phyloP scores from a whole-genome alignment of 2,113 vertebrate genomes.

The Columba janthina region DNA sequence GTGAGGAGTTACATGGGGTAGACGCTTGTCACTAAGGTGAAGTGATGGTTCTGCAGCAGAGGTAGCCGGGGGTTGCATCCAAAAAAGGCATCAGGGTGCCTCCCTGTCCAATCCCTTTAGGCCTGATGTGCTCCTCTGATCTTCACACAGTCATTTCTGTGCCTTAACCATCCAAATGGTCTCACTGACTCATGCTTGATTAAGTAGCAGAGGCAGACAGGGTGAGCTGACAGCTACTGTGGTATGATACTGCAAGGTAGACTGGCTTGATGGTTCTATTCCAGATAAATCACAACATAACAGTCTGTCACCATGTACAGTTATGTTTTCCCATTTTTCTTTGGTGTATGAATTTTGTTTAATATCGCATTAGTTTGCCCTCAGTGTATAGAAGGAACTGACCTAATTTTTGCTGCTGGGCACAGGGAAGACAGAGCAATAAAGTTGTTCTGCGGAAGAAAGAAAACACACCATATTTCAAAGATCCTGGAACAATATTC shows the following conservation, averaged over 20 bases:
- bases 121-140: slow-evolving; percentile 26
- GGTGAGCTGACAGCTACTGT: background rate
- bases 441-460: background rate
- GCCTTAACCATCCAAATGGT: background rate
- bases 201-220: background rate
- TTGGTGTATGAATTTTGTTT: background rate
- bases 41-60: background rate
- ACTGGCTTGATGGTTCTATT: background rate
- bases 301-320: background rate
- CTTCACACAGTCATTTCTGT: background rate
- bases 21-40: background rate
- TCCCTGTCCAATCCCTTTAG: background rate
- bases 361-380: background rate
- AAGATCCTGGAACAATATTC: background rate
- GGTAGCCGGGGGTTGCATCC: background rate
- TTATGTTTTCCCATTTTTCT: background rate
- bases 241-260: background rate
- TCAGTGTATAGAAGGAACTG: background rate
- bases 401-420: background rate
- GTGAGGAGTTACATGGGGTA: background rate
- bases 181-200: slow-evolving; percentile 14
- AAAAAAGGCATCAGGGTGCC: background rate
- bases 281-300: slow-evolving; percentile 27
- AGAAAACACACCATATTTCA: background rate
- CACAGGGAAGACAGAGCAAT: background rate